These are phyloP conservation scores for Rhinatrema bivittatum DNA, from an alignment of 2,797 vertebrate species.

Conservation along the genomic window DNA sequence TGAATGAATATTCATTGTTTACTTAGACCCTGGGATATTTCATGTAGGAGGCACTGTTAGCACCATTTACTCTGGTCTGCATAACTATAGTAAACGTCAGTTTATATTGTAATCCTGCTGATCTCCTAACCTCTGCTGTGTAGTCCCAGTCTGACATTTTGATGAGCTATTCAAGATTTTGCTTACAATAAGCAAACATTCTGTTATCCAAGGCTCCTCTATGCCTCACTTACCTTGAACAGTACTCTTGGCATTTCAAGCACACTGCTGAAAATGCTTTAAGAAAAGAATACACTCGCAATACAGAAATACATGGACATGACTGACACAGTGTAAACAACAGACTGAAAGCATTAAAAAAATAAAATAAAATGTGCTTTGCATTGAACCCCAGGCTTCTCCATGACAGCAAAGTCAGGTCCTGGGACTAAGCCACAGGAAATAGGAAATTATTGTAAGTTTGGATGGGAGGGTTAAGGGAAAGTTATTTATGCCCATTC, in stretches of 20 bases:
- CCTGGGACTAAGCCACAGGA: slow-evolving; percentile 17
- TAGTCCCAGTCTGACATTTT: background rate
- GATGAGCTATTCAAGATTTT: background rate
- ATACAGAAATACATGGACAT: slow-evolving; percentile 29
- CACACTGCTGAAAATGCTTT: slow-evolving; percentile 45
- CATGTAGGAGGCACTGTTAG: too few species aligned
- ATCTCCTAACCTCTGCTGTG: background rate
- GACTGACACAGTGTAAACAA: slow-evolving; percentile 28
- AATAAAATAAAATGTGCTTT: slow-evolving; percentile 21
- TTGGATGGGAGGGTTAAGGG: too few species aligned
- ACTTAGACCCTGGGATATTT: too few species aligned
- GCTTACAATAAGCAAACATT: slow-evolving; percentile 9
- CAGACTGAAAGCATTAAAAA: slow-evolving; percentile 30
- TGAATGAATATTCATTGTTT: too few species aligned
- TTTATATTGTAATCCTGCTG: too few species aligned
- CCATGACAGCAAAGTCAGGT: slow-evolving; percentile 38
- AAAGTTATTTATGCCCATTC: too few species aligned
- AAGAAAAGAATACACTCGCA: slow-evolving; percentile 31
- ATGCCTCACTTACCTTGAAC: slow-evolving; percentile 58
- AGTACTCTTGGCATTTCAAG: slow-evolving; percentile 40
- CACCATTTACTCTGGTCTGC: too few species aligned
- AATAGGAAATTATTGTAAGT: too few species aligned
- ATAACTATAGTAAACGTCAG: too few species aligned
- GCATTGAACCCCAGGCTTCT: slow-evolving; percentile 26
- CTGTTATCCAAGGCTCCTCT: slow-evolving; percentile 28